Conservation (phyloP, 2,888 invertebrate genomes). For the Plagiodera versicolora region DNA sequence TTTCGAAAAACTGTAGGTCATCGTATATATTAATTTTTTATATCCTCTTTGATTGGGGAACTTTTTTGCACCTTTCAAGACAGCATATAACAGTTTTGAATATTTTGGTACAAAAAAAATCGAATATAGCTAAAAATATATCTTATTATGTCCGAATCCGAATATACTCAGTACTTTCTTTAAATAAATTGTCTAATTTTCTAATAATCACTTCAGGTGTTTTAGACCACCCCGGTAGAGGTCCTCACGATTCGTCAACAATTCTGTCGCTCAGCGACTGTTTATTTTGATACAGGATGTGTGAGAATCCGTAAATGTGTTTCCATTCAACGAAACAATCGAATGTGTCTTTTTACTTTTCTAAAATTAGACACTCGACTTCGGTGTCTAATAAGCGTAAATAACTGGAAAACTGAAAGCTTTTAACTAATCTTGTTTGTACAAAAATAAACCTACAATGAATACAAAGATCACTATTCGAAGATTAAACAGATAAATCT, state of each 20-base stretch:
- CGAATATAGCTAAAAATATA: too few relatives aligned
- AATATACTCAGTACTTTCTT: too few relatives aligned
- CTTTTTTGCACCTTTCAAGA: too few relatives aligned
- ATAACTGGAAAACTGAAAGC: slow-evolving; percentile 27
- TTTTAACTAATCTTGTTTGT: slow-evolving; percentile 28
- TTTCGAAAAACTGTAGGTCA: too few relatives aligned
- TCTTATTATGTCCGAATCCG: too few relatives aligned
- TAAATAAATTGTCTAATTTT: too few relatives aligned
- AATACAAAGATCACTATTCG: slow-evolving; percentile 17
- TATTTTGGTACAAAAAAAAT: too few relatives aligned
- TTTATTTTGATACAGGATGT: slow-evolving; percentile 24
- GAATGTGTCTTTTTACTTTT: slow-evolving; percentile 26
- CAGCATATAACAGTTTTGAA: too few relatives aligned
- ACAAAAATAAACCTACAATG: slow-evolving; percentile 31
- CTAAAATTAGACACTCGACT: slow-evolving; percentile 19
- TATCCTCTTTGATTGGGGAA: too few relatives aligned
- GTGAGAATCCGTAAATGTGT: slow-evolving; percentile 29
- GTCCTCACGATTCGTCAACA: slow-evolving; percentile 3
- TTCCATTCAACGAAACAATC: slow-evolving; percentile 35
- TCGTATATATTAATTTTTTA: too few relatives aligned
- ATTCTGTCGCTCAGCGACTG: neutral
- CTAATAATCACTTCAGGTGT: neutral
- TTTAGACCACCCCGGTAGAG: neutral
- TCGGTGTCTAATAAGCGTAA: slow-evolving; percentile 24
- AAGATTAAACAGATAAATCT: neutral